phyloP scores from a whole-genome alignment of 2,113 vertebrate species.

The Cebidichthys violaceus region DNA sequence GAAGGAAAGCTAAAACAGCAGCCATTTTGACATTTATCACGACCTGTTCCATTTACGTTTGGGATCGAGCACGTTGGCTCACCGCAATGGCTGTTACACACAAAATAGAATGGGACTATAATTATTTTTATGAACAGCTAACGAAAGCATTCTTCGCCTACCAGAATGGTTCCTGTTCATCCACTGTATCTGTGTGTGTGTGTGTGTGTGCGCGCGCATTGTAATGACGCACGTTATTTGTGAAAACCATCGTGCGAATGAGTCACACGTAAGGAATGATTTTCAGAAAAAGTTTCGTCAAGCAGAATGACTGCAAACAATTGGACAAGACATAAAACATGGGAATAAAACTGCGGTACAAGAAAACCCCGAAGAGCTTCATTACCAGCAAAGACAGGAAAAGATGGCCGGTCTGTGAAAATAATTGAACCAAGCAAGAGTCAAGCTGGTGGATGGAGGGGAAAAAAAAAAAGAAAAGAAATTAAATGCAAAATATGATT shows the following conservation, averaged over 20 bases:
- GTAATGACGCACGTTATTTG: slow-evolving; percentile 4
- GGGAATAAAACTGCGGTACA: slow-evolving; percentile 15
- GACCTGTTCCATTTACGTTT: neutral
- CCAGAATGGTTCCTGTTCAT: neutral
- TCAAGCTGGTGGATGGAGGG: slow-evolving; percentile 59
- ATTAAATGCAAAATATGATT: slow-evolving; percentile 76
- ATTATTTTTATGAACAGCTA: no score
- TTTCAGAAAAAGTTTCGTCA: slow-evolving; percentile 25
- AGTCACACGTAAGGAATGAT: slow-evolving; percentile 10
- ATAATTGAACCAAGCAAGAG: slow-evolving; percentile 76
- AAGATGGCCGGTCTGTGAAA: slow-evolving; percentile 64
- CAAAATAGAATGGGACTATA: no score
- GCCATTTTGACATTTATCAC: neutral
- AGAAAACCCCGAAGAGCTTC: slow-evolving; percentile 59
- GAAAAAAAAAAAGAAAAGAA: slow-evolving; percentile 40
- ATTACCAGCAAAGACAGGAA: slow-evolving; percentile 71
- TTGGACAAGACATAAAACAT: slow-evolving; percentile 59
- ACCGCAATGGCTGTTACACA: no score
- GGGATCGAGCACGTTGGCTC: neutral
- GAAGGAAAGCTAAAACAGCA: no score
- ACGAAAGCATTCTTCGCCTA: no score
- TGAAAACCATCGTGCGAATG: slow-evolving; percentile 4
- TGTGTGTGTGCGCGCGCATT: neutral
- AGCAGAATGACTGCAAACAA: slow-evolving; percentile 57
- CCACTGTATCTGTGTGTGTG: neutral